A percentile compares a stretch with the other conserved stretches of the same genome.
phyloP scores from a whole-genome alignment of 92 coral and sea anemone genomes.

The Meandrina meandrites region DNA sequence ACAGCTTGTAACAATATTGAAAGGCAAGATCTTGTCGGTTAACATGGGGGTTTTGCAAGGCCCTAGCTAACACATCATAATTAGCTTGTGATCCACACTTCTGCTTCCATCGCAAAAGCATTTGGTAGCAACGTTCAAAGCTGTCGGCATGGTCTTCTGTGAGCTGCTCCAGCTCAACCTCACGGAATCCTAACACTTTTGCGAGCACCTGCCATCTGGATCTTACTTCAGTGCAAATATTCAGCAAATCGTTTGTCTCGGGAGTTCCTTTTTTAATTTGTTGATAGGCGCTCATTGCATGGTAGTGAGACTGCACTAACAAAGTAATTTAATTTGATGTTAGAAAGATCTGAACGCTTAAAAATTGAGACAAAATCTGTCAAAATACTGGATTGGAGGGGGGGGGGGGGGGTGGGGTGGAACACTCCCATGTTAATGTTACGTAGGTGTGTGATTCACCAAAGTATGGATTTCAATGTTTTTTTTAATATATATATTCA shows the following conservation, averaged over 20 bases:
- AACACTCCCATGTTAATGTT: too few species aligned
- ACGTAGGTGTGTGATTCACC: too few species aligned
- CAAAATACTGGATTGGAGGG: not conserved
- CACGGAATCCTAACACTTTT: conserved; percentile 26
- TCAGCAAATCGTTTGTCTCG: conserved; percentile 5
- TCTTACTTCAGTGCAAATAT: conserved; percentile 4
- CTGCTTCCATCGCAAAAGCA: conserved; percentile 31
- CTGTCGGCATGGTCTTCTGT: conserved; percentile 5
- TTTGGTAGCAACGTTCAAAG: conserved; percentile 39
- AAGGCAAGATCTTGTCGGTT: conserved; percentile 12
- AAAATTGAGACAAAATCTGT: not conserved
- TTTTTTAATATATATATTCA: too few species aligned
- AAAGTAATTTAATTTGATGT: not conserved
- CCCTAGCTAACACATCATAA: conserved; percentile 18
- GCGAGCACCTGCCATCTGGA: conserved; percentile 24
- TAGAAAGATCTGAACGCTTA: not conserved
- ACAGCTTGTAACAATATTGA: conserved; percentile 19
- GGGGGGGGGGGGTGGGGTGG: too few species aligned
- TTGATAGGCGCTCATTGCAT: conserved; percentile 1
- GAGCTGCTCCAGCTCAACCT: conserved; percentile 18
- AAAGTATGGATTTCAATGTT: too few species aligned
- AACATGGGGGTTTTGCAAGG: conserved; percentile 20
- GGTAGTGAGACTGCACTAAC: not conserved
- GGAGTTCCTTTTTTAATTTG: conserved; percentile 28
- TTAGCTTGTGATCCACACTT: conserved; percentile 28